These are phyloP conservation scores for Harpagifer antarcticus DNA, from an alignment of 2,797 vertebrate genomes.

Conservation along the genomic window DNA sequence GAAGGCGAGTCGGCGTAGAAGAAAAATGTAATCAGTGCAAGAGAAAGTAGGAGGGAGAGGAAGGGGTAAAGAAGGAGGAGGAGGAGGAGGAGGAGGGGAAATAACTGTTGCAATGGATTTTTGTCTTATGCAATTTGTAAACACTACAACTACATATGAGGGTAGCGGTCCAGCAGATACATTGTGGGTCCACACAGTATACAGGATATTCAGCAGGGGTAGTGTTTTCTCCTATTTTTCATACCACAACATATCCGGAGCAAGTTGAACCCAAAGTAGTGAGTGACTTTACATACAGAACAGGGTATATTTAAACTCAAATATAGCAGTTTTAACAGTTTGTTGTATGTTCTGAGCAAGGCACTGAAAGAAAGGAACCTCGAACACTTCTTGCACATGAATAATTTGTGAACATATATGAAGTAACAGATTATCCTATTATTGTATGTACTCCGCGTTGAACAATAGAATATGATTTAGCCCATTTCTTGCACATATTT, in stretches of 20 bases:
- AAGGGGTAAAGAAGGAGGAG: constrained; percentile 1
- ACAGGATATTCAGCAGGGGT: constrained; percentile 36
- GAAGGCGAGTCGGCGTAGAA: constrained; percentile 83
- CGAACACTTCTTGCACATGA: constrained; percentile 61
- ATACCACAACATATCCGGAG: constrained; percentile 55
- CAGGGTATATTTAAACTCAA: constrained; percentile 40
- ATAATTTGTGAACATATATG: constrained; percentile 60
- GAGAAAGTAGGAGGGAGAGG: constrained; percentile 2
- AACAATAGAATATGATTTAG: constrained; percentile 69
- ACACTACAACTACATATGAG: constrained; percentile 49
- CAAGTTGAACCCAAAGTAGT: constrained; percentile 27
- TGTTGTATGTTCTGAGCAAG: constrained; percentile 27
- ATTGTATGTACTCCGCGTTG: constrained; percentile 76
- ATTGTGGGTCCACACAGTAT: constrained; percentile 53
- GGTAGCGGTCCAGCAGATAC: constrained; percentile 42
- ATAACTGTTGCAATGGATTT: constrained; percentile 47
- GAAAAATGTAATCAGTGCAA: constrained; percentile 57
- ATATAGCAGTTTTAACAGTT: constrained; percentile 18
- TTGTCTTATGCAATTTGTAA: constrained; percentile 68
- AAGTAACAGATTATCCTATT: constrained; percentile 63
- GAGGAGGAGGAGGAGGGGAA: not conserved
- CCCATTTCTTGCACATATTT: constrained; percentile 79
- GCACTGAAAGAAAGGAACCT: constrained; percentile 28
- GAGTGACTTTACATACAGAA: constrained; percentile 28
- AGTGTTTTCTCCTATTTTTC: constrained; percentile 60